Evolutionary conservation across 2,113 vertebrate species (phyloP), one percentile per base, ranked within the genome.

Genomic region (Scartelaos histophorus): DNA sequence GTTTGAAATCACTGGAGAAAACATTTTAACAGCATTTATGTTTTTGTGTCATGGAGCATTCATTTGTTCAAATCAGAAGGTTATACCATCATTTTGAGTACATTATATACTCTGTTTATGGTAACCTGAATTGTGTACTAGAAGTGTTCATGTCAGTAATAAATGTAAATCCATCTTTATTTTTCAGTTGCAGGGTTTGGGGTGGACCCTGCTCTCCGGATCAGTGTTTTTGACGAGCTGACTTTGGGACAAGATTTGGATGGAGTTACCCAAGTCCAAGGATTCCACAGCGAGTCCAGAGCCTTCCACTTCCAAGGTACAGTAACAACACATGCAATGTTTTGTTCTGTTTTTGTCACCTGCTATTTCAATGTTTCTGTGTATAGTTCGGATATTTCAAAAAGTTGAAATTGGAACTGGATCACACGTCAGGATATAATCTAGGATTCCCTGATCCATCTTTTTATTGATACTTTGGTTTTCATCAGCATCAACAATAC

Each of bases 231-330:
- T 81, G 92, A 95, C 78, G 96, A 97, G 90, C 93, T 98, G 62
- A 93, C 89, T 81, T 94, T 96, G 67, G 95, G 91, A 82, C 93
- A 94, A 69, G 92, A 94, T 56, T 92, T 94, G 66, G 90, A 93
- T 45, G 97, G 97, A 88, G 95, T 98, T 86, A 94, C 91, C 85
- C 97, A 98, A 90, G 97, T 99, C 74, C 94, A 94, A 47, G 97
- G 97, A 83, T 95, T 98, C 87, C 96, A 96, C 90, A 96, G 97
- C 90, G 95, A 96, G 84, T 96, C 95, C 85, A 95, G 92, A 95
- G 97, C 97, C 22, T 98, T 97, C 90, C 94, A 96, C 83, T 99
- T 99, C 75, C 92, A 96, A 97, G 97, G 97, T 90, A 89, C 71
- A 74, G 70, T 9, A n/a, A 53, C 7, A 53, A 7, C 2, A 5